A percentile compares a stretch with the other conserved stretches of the same genome.
Conservation (phyloP, 2,888 invertebrate species). For the Conchocele bisecta region DNA sequence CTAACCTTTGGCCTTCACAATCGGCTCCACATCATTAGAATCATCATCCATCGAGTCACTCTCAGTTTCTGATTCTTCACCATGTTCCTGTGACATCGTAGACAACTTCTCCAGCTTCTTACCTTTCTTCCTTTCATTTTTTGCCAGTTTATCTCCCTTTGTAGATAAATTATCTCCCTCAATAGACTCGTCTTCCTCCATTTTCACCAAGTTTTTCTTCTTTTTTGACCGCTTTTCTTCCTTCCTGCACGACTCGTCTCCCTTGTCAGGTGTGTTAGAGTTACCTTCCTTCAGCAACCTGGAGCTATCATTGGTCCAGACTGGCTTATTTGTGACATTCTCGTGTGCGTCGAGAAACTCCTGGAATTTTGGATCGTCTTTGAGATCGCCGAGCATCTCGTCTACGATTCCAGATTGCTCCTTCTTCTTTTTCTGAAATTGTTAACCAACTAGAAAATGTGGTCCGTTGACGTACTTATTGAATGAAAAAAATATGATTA, state of each 20-base stretch:
- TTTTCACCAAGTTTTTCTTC: constrained; percentile 27
- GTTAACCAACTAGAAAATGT: no score
- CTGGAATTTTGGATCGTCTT: constrained; percentile 92
- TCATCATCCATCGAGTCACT: no score
- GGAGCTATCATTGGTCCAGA: constrained; percentile 85
- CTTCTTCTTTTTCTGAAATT: no score
- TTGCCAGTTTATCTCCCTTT: constrained; percentile 3
- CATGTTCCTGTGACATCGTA: no score
- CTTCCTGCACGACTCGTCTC: constrained; percentile 15
- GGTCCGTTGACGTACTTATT: no score
- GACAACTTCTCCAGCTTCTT: no score
- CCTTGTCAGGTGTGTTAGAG: constrained; percentile 32
- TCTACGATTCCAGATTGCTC: no score
- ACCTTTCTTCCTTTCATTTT: no score
- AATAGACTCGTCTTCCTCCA: constrained; percentile 13
- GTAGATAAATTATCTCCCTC: constrained; percentile 15
- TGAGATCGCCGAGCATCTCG: constrained; percentile 66
- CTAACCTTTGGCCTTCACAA: no score
- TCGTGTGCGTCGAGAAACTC: constrained; percentile 95
- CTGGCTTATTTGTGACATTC: constrained; percentile 81
- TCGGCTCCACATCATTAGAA: no score
- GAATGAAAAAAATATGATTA: no score
- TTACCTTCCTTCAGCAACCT: constrained; percentile 1
- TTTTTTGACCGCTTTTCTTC: not conserved
- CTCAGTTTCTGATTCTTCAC: no score